Conservation (phyloP, 1,140 invertebrate genomes). For the Drosophila rhopaloa region DNA sequence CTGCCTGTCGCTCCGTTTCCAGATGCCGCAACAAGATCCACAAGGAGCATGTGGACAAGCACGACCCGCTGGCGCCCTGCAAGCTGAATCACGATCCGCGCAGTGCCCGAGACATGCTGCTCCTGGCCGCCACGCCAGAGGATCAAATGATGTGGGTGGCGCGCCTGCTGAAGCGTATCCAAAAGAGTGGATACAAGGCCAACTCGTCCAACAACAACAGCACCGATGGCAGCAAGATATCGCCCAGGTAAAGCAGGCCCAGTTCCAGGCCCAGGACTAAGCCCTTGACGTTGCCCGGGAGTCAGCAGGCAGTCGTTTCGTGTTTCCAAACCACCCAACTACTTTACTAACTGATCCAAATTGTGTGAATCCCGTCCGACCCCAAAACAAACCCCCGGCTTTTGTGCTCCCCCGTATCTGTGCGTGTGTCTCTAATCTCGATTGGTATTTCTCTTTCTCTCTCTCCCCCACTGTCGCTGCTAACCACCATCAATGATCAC, state of each 20-base stretch:
- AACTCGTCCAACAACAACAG: conserved; percentile 88
- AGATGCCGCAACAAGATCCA: conserved; percentile 98
- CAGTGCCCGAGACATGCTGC: conserved; percentile 95
- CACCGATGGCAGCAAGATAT: conserved; percentile 87
- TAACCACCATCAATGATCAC: conserved; percentile 35
- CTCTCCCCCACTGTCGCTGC: conserved; percentile 39
- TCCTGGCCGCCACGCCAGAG: conserved; percentile 92
- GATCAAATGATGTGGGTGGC: conserved; percentile 97
- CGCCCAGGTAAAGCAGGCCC: conserved; percentile 87
- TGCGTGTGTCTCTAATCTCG: conserved; percentile 61
- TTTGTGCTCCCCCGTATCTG: conserved; percentile 33
- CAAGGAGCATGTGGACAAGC: conserved; percentile 96
- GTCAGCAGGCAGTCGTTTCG: conserved; percentile 1
- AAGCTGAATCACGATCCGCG: conserved; percentile 97
- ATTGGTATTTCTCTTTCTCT: conserved; percentile 73
- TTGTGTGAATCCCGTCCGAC: background rate
- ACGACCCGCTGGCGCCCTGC: conserved; percentile 93
- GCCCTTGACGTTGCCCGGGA: conserved; percentile 12
- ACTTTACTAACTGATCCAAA: conserved; percentile 12
- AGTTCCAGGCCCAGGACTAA: conserved; percentile 3
- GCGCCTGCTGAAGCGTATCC: conserved; percentile 95
- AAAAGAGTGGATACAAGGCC: conserved; percentile 96
- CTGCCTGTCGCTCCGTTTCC: background rate
- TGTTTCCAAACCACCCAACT: background rate
- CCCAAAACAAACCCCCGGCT: background rate